These are phyloP conservation scores for Cossypha niveicapilla DNA, from an alignment of 2,797 vertebrate species.

Conservation along the genomic window DNA sequence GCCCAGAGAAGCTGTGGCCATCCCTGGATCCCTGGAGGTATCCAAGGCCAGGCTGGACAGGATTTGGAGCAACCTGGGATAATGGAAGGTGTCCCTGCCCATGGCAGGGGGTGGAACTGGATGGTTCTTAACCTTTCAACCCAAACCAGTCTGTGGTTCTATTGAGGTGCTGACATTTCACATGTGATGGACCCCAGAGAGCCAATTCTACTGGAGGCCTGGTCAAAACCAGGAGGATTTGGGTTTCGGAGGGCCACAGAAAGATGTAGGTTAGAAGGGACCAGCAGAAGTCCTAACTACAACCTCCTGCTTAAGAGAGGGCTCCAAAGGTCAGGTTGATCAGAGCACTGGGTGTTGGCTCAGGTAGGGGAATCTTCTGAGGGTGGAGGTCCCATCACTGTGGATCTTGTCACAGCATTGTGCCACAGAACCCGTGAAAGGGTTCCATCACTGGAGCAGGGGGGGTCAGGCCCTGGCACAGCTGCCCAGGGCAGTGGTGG, in stretches of 20 bases:
- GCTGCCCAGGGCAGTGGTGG: background rate
- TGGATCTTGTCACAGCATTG: background rate
- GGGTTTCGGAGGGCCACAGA: background rate
- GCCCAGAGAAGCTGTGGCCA: background rate
- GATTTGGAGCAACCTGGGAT: background rate
- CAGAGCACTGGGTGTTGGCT: background rate
- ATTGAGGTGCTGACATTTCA: background rate
- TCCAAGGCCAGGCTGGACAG: background rate
- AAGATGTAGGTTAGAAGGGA: background rate
- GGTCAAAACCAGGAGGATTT: background rate
- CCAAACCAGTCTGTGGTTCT: background rate
- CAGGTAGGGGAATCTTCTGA: background rate
- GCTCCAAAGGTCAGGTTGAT: background rate
- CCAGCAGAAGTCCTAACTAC: background rate
- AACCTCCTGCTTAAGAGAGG: background rate
- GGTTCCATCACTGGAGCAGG: background rate
- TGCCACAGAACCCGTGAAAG: background rate
- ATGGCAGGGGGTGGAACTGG: background rate
- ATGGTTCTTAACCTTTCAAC: background rate
- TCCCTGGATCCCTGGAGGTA: background rate
- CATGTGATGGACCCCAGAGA: background rate
- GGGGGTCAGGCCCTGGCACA: background rate
- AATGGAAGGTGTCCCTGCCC: background rate
- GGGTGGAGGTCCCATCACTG: background rate
- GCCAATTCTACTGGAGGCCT: background rate